A percentile compares a stretch with the other conserved stretches of the same genome.
phyloP scores from a whole-genome alignment of 2,888 invertebrate species.

The Mactromeris polynyma region DNA sequence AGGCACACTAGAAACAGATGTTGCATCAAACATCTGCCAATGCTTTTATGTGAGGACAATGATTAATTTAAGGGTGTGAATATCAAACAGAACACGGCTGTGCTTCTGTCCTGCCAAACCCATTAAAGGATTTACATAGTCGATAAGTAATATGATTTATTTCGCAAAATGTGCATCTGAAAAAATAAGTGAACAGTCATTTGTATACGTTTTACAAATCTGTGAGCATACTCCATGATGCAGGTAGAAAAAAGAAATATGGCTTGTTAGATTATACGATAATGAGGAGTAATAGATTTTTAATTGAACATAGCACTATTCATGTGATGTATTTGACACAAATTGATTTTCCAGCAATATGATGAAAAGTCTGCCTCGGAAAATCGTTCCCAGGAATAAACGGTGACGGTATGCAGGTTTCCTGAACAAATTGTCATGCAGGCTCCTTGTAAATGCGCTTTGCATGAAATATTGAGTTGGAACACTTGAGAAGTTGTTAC shows the following conservation, averaged over 20 bases:
- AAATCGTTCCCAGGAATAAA: neutral
- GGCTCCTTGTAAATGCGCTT: neutral
- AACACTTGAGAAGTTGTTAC: neutral
- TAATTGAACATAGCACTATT: neutral
- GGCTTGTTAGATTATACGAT: neutral
- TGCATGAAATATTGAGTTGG: conserved; percentile 1
- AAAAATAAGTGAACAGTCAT: neutral
- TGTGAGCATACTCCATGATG: neutral
- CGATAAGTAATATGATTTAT: neutral
- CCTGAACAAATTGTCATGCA: neutral
- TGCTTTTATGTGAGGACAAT: neutral
- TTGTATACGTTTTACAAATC: neutral
- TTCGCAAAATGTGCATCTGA: neutral
- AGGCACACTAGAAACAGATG: neutral
- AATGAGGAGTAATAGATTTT: neutral
- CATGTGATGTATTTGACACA: neutral
- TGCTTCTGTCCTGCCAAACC: neutral
- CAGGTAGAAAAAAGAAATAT: neutral
- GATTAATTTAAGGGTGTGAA: neutral
- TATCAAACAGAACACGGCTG: neutral
- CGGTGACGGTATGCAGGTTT: neutral
- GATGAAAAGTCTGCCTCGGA: neutral
- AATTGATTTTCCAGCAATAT: neutral
- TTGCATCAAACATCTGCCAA: neutral
- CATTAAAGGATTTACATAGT: neutral